Evolutionary conservation across 1,140 invertebrate species (phyloP).

Genomic region (Phymorhynchus buccinoides): DNA sequence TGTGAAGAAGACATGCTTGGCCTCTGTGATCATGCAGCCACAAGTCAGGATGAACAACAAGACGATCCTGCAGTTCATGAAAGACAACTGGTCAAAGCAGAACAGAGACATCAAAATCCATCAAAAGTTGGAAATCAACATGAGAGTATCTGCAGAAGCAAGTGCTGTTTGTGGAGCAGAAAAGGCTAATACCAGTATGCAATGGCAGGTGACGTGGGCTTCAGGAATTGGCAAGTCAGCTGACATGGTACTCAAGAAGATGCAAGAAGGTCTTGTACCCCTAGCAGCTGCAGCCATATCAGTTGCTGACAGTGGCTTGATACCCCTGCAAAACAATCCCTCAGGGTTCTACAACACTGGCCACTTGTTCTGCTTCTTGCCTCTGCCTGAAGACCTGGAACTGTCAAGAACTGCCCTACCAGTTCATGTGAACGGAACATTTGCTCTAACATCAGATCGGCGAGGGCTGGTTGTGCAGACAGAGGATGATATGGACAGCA

Average conservation of each 20-base stretch:
- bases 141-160: neutral
- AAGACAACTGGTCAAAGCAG: neutral
- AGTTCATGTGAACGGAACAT: slow-evolving; percentile 57
- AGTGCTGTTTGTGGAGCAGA: slow-evolving; percentile 13
- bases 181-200: neutral
- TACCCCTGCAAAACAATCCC: slow-evolving; percentile 24
- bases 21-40: neutral
- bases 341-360: slow-evolving; percentile 32
- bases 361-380: slow-evolving; percentile 55
- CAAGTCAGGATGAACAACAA: neutral
- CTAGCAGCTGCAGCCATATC: slow-evolving; percentile 22
- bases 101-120: neutral
- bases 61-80: neutral
- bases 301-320: neutral
- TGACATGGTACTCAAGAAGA: neutral
- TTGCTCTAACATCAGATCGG: slow-evolving; percentile 57
- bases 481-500: slow-evolving; percentile 46
- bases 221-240: slow-evolving; percentile 41
- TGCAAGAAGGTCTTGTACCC: slow-evolving; percentile 1
- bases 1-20: slow-evolving; percentile 30
- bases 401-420: slow-evolving; percentile 31
- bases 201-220: slow-evolving; percentile 53
- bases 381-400: slow-evolving; percentile 49
- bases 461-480: slow-evolving; percentile 39
- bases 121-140: slow-evolving; percentile 15